Base-by-base conservation (phyloP, 2,797 vertebrate genomes). In the Ceryle rudis region DNA sequence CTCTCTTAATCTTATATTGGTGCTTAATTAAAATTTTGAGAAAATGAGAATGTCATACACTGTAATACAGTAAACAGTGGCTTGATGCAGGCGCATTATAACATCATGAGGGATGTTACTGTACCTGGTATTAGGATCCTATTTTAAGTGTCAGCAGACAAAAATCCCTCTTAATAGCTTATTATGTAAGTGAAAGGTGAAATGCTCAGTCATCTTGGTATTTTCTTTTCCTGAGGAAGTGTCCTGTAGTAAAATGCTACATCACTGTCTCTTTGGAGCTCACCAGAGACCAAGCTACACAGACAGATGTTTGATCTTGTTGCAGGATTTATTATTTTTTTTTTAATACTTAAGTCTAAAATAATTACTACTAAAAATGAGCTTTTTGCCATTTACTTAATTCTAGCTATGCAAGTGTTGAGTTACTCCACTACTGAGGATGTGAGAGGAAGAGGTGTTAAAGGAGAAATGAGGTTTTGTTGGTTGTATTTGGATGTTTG, bases 301-400 rank as follows among this genome's bases (percentile, higher is more conserved):
- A 3, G 29, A 16, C 0, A 3, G 29, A 18, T 13, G 1, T n/a
- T 51, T 73, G 14, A 22, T 84, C 35, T 65, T 22, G 2, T 25
- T 62, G 42, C 26, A 67, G 41, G 49, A 33, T 11, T 22, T 31
- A 18, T 22, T 57, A 29, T 54, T 31, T 39, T 61, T 20, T 47
- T 61, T 71, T 66, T 19, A 55, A 8, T 33, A 62, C 23, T 18
- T 72, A 47, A 80, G 8, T 70, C 29, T 42, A 35, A 84, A 89
- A 15, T 52, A 65, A 10, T 62, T 5, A 6, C 14, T 81, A 10
- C 28, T 61, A 9, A 86, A 69, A 71, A 75, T 19, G 4, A 11
- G 26, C 1, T 0, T 39, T 52, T 87, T 47, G 11, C 15, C 10
- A 4, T 41, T 39, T 42, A 33, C 12, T 57, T 73, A 18, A 9